Percentiles rank a stretch among this genome's conserved stretches.
phyloP scores from a whole-genome alignment of 1,140 invertebrate species.

The Rhagoletis pomonella region DNA sequence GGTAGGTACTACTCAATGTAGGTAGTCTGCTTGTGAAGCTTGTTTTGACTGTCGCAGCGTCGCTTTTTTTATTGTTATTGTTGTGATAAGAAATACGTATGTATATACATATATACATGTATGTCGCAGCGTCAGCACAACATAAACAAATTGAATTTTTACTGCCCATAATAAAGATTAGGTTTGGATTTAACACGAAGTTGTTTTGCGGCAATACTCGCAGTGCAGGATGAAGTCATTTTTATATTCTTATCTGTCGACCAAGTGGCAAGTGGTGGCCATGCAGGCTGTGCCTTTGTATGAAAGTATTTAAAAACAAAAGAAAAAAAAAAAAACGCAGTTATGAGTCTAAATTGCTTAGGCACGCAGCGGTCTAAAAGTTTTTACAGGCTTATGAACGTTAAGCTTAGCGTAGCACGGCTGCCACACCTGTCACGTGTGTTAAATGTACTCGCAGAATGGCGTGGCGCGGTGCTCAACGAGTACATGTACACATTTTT shows the following conservation, averaged over 20 bases:
- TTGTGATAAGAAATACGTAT: not conserved
- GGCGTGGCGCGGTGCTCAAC: not conserved
- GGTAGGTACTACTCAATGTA: too few relatives aligned
- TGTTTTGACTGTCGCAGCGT: not conserved
- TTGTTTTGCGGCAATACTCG: not conserved
- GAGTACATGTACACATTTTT: not conserved
- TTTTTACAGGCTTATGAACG: not conserved
- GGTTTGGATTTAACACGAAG: not conserved
- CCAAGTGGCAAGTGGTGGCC: too few relatives aligned
- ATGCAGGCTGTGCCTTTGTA: not conserved
- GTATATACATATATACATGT: too few relatives aligned
- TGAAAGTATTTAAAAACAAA: too few relatives aligned
- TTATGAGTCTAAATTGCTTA: not conserved
- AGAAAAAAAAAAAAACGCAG: not conserved
- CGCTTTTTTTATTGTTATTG: not conserved
- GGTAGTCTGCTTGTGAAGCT: not conserved
- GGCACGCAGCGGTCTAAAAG: not conserved
- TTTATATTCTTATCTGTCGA: too few relatives aligned
- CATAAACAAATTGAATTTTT: slow-evolving; percentile 37
- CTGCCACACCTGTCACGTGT: not conserved
- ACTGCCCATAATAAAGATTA: slow-evolving; percentile 44
- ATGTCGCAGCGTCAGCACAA: not conserved
- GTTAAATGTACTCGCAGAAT: not conserved
- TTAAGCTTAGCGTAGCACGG: slow-evolving; percentile 10
- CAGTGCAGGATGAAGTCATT: too few relatives aligned